Evolutionary conservation across 1,140 invertebrate genomes (phyloP).

Genomic region (Propsilocerus akamusi): DNA sequence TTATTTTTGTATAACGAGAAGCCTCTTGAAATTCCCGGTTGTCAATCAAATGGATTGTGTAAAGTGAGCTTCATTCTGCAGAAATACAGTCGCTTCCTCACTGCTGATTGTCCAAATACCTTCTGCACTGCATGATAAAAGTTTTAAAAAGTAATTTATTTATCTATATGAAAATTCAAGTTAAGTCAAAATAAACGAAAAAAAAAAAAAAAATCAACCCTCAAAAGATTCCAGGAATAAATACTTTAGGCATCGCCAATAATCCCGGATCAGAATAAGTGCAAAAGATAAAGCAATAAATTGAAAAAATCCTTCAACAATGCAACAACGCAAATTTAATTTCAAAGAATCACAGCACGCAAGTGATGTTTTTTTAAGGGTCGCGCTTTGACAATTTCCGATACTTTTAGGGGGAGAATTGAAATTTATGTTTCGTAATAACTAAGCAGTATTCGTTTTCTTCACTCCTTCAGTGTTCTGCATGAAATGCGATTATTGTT

Average conservation of each 20-base stretch:
- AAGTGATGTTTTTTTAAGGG: neutral
- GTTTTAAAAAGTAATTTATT: neutral
- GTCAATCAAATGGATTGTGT: neutral
- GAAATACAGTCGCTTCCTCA: neutral
- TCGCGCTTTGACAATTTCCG: neutral
- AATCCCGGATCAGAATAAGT: constrained; percentile 1
- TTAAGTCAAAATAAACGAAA: neutral
- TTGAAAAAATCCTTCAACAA: neutral
- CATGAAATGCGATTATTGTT: constrained; percentile 1
- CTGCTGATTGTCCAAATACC: neutral
- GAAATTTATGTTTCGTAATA: constrained; percentile 1
- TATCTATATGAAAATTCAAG: neutral
- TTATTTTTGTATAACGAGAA: neutral
- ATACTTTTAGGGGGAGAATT: neutral
- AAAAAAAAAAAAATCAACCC: neutral
- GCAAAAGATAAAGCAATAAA: too few relatives aligned
- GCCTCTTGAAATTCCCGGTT: neutral
- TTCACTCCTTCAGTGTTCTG: neutral
- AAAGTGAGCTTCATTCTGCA: neutral
- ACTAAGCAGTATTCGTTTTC: too few relatives aligned
- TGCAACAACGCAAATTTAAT: neutral
- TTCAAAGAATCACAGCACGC: neutral
- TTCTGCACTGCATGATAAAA: neutral
- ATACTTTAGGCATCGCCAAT: too few relatives aligned
- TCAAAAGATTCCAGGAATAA: neutral